Evolutionary conservation across 1,140 invertebrate species (phyloP), one percentile per base, ranked within the genome.

Genomic region (Gryon sp.): DNA sequence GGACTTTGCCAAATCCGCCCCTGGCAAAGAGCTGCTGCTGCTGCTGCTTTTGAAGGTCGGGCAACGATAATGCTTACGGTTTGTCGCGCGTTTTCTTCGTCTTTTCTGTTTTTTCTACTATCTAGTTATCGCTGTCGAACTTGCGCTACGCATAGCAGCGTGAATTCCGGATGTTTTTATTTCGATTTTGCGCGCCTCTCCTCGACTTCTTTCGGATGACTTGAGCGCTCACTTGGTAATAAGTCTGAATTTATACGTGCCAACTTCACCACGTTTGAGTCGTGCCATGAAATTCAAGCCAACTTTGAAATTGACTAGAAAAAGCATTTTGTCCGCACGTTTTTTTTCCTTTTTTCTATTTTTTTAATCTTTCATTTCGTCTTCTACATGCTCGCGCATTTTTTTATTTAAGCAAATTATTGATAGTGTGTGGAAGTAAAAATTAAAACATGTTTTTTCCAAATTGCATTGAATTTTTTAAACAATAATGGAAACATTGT

Each of bases 111-210:
- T 38, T 52, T 36, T 26, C 28, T 1, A 62, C 41, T 65, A 63
- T 73, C 30, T 32, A 24, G 50, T 76, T 63, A 38, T 50, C 48
- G 46, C 53, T 53, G 46, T 70, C 75, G 68, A 72, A 72, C 34
- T 43, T 41, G 45, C 52, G 28, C 74, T 72, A 70, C 66, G 74
- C 66, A 66, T 36, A 48, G 45, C 53, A 65, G 50, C 55, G 53
- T 68, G 68, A 73, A 78, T 77, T 72, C 62, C 62, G 55, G 75
- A 73, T 73, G 75, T 68, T 78, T 77, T 78, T 78, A 72, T 78
- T 78, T 78, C 62, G 45, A 68, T 77, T 68, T 72, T 48, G 53
- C 53, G 52, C 75, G 53, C 48, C 53, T 62, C 68, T 72, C 57
- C 60, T 60, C 41, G 66, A 70, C 59, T 72, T 77, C 68, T 72